Evolutionary conservation across 2,113 vertebrate species (phyloP), one percentile per base, ranked within the genome.

Genomic region (Cebidichthys violaceus): DNA sequence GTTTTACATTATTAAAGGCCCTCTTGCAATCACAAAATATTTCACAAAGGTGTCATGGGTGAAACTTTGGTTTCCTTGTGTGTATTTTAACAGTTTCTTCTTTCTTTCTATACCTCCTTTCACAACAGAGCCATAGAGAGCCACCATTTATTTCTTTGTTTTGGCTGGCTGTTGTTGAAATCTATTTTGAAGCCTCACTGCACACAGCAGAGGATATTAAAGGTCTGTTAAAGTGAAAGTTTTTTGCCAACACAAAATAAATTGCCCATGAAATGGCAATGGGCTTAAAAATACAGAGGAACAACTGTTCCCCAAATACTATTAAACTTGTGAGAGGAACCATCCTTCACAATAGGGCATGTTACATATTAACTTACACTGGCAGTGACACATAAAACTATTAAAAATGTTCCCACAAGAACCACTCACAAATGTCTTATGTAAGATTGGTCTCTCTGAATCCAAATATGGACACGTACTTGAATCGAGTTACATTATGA

Each of bases 401-500:
- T 85, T 18, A 68, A 75, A 67, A 70, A 67, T 86, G 79, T 88
- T 88, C 90, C 65, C 84, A 88, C 82, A 80, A 77, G 75, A 90
- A 43, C 35, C 5, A 5, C 64, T 70, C 79, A 33, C 54, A 78
- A 72, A 69, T 37, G 29, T 29, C 18, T 87, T 73, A 76, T 75
- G 76, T 79, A 83, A 88, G 20, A 22, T 14, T 18, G 60, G 41
- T 50, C 62, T 84, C 52, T 68, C 13, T 33, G 31, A 77, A 77
- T 77, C 82, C 88, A 81, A 86, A 92, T 85, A 91, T 66, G 84
- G 83, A 73, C 67, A 65, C 39, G 60, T 37, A 14, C 77, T 24
- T 75, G 52, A 75, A 79, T 41, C 29, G 10, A n/a, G 35, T 31
- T 13, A 35, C 4, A n/a, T 60, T 71, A 61, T 83, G 43, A 61